Evolutionary conservation across 2,113 vertebrate genomes (phyloP), one percentile per base, ranked within the genome.

Genomic region (Apodemus speciosus): DNA sequence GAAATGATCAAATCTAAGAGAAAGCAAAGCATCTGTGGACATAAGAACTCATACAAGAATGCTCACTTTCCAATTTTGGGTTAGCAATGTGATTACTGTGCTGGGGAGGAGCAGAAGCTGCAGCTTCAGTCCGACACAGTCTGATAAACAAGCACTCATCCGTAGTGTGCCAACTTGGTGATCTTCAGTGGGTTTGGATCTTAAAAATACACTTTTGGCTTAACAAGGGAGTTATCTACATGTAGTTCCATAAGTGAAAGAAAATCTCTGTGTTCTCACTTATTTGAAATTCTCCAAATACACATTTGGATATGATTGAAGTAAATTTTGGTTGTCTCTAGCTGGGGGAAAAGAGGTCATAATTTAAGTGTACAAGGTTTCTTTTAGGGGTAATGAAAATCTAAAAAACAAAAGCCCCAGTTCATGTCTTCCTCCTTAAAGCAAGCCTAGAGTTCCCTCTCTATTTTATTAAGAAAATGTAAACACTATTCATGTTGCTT

Each of bases 381-480:
- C 69, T 75, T 68, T 58, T 3, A 13, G 25, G 9, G 27, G 68
- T 14, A 20, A 23, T 73, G 46, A 73, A 77, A 80, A 40, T 23
- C 77, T 18, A 72, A 46, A 56, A 62, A 85, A 15, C 40, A 23
- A n/a, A 91, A 86, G n/a, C 27, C 25, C 43, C n/a, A 84, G 23
- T 85, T 85, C 49, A 84, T 80, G 15, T 16, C 77, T 89, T 71
- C 2, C 18, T 92, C 90, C 80, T 21, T 92, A 56, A 90, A 86
- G 77, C 9, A 85, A 66, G 11, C 62, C 15, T 40, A 76, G 81
- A 88, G 14, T 49, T 71, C 2, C 20, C 64, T 35, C n/a, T n/a
- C 5, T 30, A 73, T 79, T 86, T 92, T 58, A 49, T 43, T 49
- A 93, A 94, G 62, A 88, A 95, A 21, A 85, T 75, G 32, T 15